A percentile compares a stretch with the other conserved stretches of the same genome.
Conservation (phyloP, 2,113 vertebrate species). For the Uropsilus gracilis region DNA sequence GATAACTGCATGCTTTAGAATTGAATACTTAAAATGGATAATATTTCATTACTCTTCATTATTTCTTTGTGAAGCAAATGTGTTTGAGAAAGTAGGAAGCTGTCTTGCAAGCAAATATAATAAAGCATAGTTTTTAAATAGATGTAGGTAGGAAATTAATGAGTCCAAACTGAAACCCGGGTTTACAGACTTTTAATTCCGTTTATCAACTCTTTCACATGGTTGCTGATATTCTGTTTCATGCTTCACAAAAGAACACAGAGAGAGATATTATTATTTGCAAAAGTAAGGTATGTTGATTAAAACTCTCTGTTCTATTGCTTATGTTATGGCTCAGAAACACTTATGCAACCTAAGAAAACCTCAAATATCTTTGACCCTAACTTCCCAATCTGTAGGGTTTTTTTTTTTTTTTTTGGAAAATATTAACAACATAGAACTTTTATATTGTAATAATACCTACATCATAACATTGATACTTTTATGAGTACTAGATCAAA, state of each 20-base stretch:
- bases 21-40: slow-evolving; percentile 43
- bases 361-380: slow-evolving; percentile 12
- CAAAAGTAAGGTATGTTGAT: neutral
- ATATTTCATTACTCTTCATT: slow-evolving; percentile 33
- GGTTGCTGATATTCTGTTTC: neutral
- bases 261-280: neutral
- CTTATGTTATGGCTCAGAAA: neutral
- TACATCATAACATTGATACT: neutral
- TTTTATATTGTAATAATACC: slow-evolving; percentile 9
- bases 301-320: neutral
- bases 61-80: slow-evolving; percentile 31
- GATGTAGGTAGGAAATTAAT: slow-evolving; percentile 36
- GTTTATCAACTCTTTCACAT: neutral
- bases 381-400: neutral
- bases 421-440: neutral
- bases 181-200: slow-evolving; percentile 34
- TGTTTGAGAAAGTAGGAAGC: slow-evolving; percentile 6
- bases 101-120: slow-evolving; percentile 30
- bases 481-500: slow-evolving; percentile 14
- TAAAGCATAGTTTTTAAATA: slow-evolving; percentile 1
- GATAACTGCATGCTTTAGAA: slow-evolving; percentile 2
- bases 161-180: neutral
- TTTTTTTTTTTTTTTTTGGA: too few species aligned
- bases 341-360: neutral
- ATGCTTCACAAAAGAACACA: neutral